Conservation (phyloP, 2,113 vertebrate species). For the Platysteira castanea region DNA sequence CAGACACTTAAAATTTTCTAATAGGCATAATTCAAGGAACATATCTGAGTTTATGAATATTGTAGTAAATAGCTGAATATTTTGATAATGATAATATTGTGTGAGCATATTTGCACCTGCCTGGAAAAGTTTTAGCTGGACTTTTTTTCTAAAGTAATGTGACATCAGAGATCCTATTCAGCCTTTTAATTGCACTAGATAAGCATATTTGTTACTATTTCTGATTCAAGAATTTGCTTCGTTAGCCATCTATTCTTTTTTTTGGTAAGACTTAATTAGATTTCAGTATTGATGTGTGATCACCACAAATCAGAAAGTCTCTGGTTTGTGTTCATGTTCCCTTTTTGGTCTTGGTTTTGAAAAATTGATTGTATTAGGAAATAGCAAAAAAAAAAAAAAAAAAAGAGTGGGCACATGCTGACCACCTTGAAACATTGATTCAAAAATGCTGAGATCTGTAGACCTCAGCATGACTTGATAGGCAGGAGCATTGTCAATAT, state of each 20-base stretch:
- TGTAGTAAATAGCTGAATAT: neutral
- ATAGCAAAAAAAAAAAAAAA: neutral
- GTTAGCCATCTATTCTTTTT: neutral
- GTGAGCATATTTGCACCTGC: neutral
- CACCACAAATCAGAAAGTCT: neutral
- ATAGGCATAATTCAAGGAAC: neutral
- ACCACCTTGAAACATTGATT: neutral
- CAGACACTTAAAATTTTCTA: neutral
- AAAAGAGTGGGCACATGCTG: neutral
- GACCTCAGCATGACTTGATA: neutral
- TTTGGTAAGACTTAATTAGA: neutral
- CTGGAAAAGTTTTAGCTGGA: neutral
- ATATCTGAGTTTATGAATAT: neutral
- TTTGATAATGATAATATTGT: neutral
- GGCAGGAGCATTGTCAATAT: neutral
- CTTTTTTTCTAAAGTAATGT: neutral
- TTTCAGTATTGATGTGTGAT: neutral
- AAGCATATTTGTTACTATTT: neutral
- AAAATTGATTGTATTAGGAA: neutral
- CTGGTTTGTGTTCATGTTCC: neutral
- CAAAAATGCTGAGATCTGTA: neutral
- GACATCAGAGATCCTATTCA: neutral
- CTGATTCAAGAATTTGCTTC: neutral
- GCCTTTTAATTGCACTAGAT: neutral
- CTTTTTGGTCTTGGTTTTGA: neutral